A percentile compares a stretch with the other conserved stretches of the same genome.
Evolutionary conservation across 1,140 invertebrate species (phyloP).

Genomic region (Camponotus vicinus): DNA sequence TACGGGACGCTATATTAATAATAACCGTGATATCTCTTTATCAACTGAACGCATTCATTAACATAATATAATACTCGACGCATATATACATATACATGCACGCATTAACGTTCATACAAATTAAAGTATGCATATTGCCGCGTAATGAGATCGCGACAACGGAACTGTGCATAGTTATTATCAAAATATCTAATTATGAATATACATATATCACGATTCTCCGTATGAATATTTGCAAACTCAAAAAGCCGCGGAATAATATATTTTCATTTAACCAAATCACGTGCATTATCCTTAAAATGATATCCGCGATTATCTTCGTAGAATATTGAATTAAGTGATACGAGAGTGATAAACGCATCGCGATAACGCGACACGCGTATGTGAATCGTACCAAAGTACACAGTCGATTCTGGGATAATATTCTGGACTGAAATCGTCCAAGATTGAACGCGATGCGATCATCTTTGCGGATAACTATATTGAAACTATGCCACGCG

Average conservation of each 20-base stretch:
- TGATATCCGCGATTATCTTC: conserved; percentile 12
- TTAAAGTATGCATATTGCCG: conserved; percentile 8
- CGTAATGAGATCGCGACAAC: conserved; percentile 12
- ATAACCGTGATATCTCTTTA: not conserved
- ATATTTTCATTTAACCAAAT: not conserved
- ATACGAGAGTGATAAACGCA: conserved; percentile 14
- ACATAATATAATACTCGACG: not conserved
- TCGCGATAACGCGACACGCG: not conserved
- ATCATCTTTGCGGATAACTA: conserved; percentile 11
- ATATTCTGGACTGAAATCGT: conserved; percentile 4
- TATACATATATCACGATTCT: too few relatives aligned
- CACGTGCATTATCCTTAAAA: not conserved
- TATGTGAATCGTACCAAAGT: not conserved
- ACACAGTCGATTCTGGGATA: not conserved
- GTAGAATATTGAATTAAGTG: not conserved
- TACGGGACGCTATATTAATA: not conserved
- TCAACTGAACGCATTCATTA: conserved; percentile 21
- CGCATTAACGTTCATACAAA: not conserved
- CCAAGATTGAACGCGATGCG: conserved; percentile 19
- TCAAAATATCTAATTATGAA: conserved; percentile 26
- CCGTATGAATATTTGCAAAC: not conserved
- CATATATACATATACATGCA: too few relatives aligned
- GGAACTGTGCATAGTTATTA: conserved; percentile 11
- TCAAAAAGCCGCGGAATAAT: not conserved
- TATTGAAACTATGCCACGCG: conserved; percentile 47